Percentiles rank a stretch among this genome's conserved stretches.
These are phyloP conservation scores for Phytoseiulus persimilis DNA, from an alignment of 2,888 invertebrate genomes.

Conservation along the genomic window DNA sequence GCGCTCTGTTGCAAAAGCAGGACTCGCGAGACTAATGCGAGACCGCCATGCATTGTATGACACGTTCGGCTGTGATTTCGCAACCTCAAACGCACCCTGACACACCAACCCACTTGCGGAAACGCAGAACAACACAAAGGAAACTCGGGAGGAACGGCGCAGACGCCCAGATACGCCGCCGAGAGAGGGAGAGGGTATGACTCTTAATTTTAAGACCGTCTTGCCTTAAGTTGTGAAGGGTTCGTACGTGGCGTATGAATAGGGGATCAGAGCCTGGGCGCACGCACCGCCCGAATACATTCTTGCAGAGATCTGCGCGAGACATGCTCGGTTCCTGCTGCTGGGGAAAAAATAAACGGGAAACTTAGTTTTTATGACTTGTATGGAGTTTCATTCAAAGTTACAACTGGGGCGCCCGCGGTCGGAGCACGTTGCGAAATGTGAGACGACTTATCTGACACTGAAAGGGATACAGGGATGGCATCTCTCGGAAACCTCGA, in stretches of 20 bases:
- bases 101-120: not conserved
- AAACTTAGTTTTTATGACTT: not conserved
- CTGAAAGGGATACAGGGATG: no score
- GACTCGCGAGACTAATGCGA: not conserved
- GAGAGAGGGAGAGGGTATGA: not conserved
- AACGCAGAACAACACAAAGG: not conserved
- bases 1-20: not conserved
- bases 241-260: not conserved
- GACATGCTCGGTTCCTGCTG: not conserved
- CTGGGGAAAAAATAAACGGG: not conserved
- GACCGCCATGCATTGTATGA: not conserved
- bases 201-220: not conserved
- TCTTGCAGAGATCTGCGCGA: not conserved
- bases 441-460: not conserved
- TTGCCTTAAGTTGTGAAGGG: constrained; percentile 5
- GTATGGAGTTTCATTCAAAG: constrained; percentile 5
- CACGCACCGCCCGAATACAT: not conserved
- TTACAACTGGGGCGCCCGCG: not conserved
- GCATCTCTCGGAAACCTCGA: no score
- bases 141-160: not conserved
- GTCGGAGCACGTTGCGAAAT: not conserved
- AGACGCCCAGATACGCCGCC: not conserved
- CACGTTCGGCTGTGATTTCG: constrained; percentile 5
- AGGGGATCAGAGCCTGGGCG: not conserved
- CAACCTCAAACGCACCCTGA: not conserved